Evolutionary conservation across 2,888 invertebrate genomes (phyloP), one percentile per base, ranked within the genome.

Genomic region (Aphrophora alni): DNA sequence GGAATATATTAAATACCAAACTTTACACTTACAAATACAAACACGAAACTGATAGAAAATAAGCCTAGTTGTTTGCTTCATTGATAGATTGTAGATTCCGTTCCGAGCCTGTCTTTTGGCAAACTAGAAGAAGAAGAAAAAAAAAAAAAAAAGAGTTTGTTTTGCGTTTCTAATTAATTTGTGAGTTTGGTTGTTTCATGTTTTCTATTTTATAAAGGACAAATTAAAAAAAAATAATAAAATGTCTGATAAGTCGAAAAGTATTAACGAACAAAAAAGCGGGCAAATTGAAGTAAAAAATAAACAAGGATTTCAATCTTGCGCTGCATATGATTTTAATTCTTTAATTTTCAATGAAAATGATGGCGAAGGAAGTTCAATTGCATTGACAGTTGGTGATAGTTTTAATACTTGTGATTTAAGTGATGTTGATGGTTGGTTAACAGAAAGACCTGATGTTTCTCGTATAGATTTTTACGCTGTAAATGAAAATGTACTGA

Each of bases 181-280:
- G n/a, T 44, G 44, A 8, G 59, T 59, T 33, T 33, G 59, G 2
- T 59, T 14, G 38, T 38, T 38, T 70, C 71, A 70, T 77, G 77
- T 69, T 24, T 77, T 70, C 38, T n/a, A 38, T 26, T 78, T 27
- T 78, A 27, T 78, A 78, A 73, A 78, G 73, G 51, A 51, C 78
- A 44, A 28, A 59, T 72, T 78, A 73, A 73, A 21, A 21, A 21
- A 21, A 59, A 59, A 59, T 59, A n/a, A 59, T 21, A 59, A 21
- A 21, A n/a, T 21, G 59, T 59, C 59, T 59, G 59, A 21, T 59
- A 59, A 59, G 21, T 21, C n/a, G 21, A n/a, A n/a, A 81, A 68
- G 78, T 78, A 51, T 78, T 78, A 74, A 75, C n/a, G 70, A 81
- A 38, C 38, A 77, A 75, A 81, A 75, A 38, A 81, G 81, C 81